phyloP scores from a whole-genome alignment of 30 jellyfish, hydroid and myxozoan species.

The Turritopsis dohrnii region DNA sequence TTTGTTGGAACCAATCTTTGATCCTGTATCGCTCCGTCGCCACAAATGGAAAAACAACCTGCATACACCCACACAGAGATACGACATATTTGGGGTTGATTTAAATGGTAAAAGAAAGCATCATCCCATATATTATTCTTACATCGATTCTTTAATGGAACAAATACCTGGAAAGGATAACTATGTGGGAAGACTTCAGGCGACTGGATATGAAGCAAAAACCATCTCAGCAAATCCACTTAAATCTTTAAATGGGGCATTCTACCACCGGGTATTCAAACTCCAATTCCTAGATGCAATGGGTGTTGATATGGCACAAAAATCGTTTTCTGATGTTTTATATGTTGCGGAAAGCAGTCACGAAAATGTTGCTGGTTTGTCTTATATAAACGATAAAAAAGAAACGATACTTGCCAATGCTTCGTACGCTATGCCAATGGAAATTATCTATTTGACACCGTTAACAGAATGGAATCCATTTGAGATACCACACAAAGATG shows the following conservation, averaged over 20 bases:
- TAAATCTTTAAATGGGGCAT: background rate
- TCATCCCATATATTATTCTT: conserved; percentile 1
- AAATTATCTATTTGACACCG: conserved; percentile 3
- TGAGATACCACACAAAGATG: conserved; percentile 11
- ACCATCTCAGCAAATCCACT: background rate
- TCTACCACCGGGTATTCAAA: conserved; percentile 18
- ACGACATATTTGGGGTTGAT: background rate
- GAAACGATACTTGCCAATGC: conserved; percentile 4
- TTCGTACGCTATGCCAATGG: conserved; percentile 18
- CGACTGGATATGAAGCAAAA: background rate
- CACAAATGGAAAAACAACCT: conserved; percentile 1
- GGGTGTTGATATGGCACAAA: conserved; percentile 23
- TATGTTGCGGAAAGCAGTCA: conserved; percentile 7
- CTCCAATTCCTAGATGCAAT: conserved; percentile 1
- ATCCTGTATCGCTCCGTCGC: conserved; percentile 1
- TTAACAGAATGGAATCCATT: conserved; percentile 21
- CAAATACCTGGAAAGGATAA: conserved; percentile 19
- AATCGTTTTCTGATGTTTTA: conserved; percentile 1
- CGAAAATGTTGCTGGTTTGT: conserved; percentile 1
- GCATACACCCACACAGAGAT: conserved; percentile 2
- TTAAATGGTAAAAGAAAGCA: background rate
- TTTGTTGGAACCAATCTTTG: background rate
- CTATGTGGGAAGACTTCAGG: background rate
- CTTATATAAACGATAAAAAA: background rate
- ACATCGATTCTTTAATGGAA: conserved; percentile 10